phyloP scores from a whole-genome alignment of 2,888 invertebrate genomes.

The Chouioia cunea region DNA sequence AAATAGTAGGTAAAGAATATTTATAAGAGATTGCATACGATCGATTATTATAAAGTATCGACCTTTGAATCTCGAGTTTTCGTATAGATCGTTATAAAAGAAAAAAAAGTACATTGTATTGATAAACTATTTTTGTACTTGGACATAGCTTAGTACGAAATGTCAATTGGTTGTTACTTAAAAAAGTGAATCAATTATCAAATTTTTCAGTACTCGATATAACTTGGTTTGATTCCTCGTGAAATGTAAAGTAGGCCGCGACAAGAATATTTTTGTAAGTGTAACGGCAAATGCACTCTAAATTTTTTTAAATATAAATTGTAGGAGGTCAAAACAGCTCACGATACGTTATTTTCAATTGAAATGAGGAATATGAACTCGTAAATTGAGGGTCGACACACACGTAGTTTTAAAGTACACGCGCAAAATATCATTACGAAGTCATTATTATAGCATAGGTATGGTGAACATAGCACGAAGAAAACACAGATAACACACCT shows the following conservation, averaged over 20 bases:
- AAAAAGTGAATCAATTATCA: conserved; percentile 25
- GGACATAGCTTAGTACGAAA: conserved; percentile 37
- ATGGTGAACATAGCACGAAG: no score
- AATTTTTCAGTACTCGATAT: conserved; percentile 22
- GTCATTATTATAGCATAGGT: no score
- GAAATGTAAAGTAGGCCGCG: conserved; percentile 27
- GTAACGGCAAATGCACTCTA: conserved; percentile 36
- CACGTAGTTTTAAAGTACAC: no score
- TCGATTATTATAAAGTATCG: conserved; percentile 33
- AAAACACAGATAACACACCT: no score
- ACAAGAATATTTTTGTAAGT: conserved; percentile 39
- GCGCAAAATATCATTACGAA: no score
- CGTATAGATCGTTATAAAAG: conserved; percentile 28
- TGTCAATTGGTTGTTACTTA: conserved; percentile 40
- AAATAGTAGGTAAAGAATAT: conserved; percentile 21
- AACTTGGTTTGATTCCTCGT: conserved; percentile 17
- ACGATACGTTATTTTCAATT: conserved; percentile 14
- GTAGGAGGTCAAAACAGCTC: background rate
- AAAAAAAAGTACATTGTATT: conserved; percentile 40
- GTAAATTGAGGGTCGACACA: conserved; percentile 38
- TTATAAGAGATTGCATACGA: conserved; percentile 30
- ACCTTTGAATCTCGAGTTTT: conserved; percentile 45
- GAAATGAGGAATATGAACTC: conserved; percentile 31
- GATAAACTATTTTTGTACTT: conserved; percentile 44
- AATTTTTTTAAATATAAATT: conserved; percentile 32